Evolutionary conservation across 2,797 vertebrate genomes (phyloP), one percentile per base, ranked within the genome.

Genomic region (Allobates femoralis): DNA sequence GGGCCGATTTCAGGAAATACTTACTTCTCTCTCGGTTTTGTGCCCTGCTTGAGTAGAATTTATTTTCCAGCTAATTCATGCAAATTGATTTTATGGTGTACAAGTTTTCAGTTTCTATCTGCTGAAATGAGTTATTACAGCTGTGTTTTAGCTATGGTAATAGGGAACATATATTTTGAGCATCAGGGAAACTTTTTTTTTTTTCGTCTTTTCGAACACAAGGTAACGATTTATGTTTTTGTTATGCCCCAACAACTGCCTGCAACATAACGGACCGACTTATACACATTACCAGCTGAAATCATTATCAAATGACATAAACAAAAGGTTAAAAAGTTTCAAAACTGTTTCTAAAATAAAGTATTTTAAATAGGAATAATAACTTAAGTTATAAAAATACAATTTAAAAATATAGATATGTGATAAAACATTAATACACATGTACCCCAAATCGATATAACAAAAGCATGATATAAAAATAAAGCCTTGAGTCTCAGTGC

Each of bases 1-100:
- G 73, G 81, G 74, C 81, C 69, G 76, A 84, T 84, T 73, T 84
- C 86, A 87, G 86, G 86, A 87, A 87, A 84, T 74, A 55, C 64
- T 64, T 56, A 71, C 81, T 26, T 71, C 75, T 83, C 69, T 75
- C 58, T 76, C 26, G 56, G 77, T 82, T 41, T 77, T 84, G 76
- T 74, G 86, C 80, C 82, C 80, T 75, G 86, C 66, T 84, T 84
- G 82, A 87, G 77, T 81, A 79, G 58, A 87, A 85, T 85, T 84
- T 87, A 87, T 87, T 84, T 87, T 85, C 77, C 77, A 85, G 82
- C 82, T 87, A 87, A 87, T 87, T 87, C 86, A 87, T 87, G 86
- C 82, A 87, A 87, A 87, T 84, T 87, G 86, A 87, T 87, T 87
- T 84, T 87, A 87, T 81, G 86, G 82, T 87, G 58, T 76, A 84